Percentiles rank a stretch among this genome's conserved stretches.
Evolutionary conservation across 1,140 invertebrate species (phyloP).

Genomic region (Drosophila insularis): DNA sequence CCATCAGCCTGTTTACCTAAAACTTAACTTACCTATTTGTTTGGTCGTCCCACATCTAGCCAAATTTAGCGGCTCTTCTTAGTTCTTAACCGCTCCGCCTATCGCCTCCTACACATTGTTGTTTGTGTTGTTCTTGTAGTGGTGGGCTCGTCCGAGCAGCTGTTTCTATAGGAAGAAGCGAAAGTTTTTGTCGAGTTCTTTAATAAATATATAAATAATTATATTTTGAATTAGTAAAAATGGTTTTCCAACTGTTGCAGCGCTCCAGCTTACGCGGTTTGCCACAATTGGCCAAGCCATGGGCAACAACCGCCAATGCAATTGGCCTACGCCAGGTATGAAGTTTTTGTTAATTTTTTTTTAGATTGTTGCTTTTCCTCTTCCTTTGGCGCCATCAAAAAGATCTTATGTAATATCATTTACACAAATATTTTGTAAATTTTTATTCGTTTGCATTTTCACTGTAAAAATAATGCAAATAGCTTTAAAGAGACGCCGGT

Average conservation of each 20-base stretch:
- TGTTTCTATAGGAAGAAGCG: slow-evolving; percentile 22
- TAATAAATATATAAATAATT: slow-evolving; percentile 27
- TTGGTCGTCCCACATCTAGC: not conserved
- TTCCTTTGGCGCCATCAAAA: not conserved
- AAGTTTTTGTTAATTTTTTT: slow-evolving; percentile 2
- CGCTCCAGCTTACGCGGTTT: slow-evolving; percentile 63
- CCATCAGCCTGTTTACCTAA: not conserved
- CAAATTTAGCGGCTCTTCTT: not conserved
- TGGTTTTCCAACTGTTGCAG: slow-evolving; percentile 72
- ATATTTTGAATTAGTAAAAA: slow-evolving; percentile 22
- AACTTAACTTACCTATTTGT: not conserved
- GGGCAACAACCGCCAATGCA: slow-evolving; percentile 47
- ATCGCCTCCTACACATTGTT: slow-evolving; percentile 3
- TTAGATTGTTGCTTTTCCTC: slow-evolving; percentile 18
- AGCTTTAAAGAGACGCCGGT: slow-evolving; percentile 14
- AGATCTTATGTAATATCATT: slow-evolving; percentile 49
- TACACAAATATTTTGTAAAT: slow-evolving; percentile 27
- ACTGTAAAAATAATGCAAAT: slow-evolving; percentile 1
- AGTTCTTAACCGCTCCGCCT: too few species aligned
- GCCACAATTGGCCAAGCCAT: slow-evolving; percentile 68
- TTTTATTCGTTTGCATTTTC: slow-evolving; percentile 9
- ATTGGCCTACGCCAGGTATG: slow-evolving; percentile 69
- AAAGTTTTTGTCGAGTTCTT: slow-evolving; percentile 20
- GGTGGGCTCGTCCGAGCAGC: slow-evolving; percentile 38
- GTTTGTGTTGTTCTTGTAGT: slow-evolving; percentile 23